Conservation (phyloP, 2,888 invertebrate genomes). For the Creontiades dilutus region DNA sequence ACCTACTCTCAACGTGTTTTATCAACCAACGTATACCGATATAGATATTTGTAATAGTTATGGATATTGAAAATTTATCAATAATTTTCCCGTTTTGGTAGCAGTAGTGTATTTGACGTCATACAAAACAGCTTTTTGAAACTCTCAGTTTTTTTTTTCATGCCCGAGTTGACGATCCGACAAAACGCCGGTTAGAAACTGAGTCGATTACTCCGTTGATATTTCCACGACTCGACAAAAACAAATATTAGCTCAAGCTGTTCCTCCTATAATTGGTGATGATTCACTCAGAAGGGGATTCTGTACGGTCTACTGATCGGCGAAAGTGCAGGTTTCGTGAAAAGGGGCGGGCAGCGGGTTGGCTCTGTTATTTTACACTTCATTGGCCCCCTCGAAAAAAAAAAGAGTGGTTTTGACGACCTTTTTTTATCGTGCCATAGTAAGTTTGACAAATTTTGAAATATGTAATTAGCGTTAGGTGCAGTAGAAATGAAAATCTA, state of each 20-base stretch:
- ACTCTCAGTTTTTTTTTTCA: not conserved
- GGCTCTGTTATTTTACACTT: constrained; percentile 61
- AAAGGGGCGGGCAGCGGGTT: constrained; percentile 47
- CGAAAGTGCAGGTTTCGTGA: constrained; percentile 66
- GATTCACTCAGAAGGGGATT: constrained; percentile 57
- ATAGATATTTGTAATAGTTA: no score
- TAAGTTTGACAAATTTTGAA: constrained; percentile 21
- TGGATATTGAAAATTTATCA: no score
- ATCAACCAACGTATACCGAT: no score
- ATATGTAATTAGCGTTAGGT: not conserved
- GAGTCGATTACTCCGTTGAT: not conserved
- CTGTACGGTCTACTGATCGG: constrained; percentile 56
- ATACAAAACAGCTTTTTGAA: not conserved
- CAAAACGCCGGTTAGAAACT: not conserved
- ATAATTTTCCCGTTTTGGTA: not conserved
- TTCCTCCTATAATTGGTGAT: constrained; percentile 34
- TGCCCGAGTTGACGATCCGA: not conserved
- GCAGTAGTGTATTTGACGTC: not conserved
- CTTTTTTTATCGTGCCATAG: not conserved
- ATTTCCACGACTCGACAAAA: constrained; percentile 21
- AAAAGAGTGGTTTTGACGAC: not conserved
- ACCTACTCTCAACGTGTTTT: no score
- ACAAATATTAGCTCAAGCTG: not conserved
- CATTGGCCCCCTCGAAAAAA: constrained; percentile 60
- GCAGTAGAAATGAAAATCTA: no score